These are phyloP conservation scores for Cranoglanis bouderius DNA, from an alignment of 2,113 vertebrate species.

Conservation along the genomic window DNA sequence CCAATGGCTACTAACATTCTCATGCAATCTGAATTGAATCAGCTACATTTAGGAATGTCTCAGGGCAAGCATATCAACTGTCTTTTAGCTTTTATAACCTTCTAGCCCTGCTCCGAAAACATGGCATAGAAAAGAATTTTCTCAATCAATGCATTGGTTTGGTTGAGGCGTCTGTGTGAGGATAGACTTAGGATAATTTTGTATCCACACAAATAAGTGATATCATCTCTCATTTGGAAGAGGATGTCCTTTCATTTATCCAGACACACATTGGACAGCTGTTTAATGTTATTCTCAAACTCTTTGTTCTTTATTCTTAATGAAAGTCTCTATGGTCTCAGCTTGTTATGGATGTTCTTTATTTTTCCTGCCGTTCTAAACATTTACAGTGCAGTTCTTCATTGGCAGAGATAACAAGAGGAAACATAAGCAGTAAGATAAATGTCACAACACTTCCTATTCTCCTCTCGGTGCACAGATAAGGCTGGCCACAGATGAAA, in stretches of 20 bases:
- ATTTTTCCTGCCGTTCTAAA: slow-evolving; percentile 58
- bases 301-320: slow-evolving; percentile 13
- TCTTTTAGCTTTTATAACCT: neutral
- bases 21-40: slow-evolving; percentile 40
- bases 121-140: slow-evolving; percentile 28
- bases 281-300: slow-evolving; percentile 29
- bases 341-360: slow-evolving; percentile 50
- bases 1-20: slow-evolving; percentile 26
- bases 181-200: neutral
- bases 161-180: neutral
- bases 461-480: slow-evolving; percentile 60
- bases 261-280: neutral
- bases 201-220: slow-evolving; percentile 31
- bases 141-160: slow-evolving; percentile 9
- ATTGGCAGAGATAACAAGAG: slow-evolving; percentile 55
- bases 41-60: slow-evolving; percentile 21
- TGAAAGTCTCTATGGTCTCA: slow-evolving; percentile 5
- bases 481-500: slow-evolving; percentile 69
- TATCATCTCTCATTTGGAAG: slow-evolving; percentile 7
- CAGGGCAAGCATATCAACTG: neutral
- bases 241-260: neutral
- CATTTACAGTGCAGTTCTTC: slow-evolving; percentile 55
- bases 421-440: slow-evolving; percentile 60
- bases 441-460: slow-evolving; percentile 66
- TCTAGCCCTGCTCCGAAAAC: slow-evolving; percentile 20